Conservation (phyloP, 2,797 vertebrate genomes). For the Avahi laniger region DNA sequence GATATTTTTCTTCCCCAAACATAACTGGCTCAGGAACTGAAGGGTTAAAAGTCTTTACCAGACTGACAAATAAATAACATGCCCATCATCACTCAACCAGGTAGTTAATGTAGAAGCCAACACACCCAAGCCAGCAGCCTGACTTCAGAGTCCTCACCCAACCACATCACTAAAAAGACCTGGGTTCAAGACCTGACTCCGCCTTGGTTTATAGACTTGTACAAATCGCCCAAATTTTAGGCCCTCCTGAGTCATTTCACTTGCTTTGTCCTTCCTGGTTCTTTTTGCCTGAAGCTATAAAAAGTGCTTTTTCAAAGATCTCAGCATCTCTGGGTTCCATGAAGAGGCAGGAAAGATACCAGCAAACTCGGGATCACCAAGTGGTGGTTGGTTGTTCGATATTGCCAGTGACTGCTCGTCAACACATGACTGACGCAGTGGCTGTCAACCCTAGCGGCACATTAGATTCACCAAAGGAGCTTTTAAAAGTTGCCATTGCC, state of each 20-base stretch:
- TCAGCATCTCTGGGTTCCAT: background rate
- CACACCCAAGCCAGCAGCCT: background rate
- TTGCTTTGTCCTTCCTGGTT: background rate
- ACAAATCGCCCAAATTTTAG: background rate
- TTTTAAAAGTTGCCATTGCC: constrained; percentile 6
- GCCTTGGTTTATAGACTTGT: background rate
- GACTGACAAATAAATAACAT: background rate
- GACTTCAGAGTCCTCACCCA: background rate
- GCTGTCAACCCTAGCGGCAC: background rate
- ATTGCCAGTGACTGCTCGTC: background rate
- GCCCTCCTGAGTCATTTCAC: background rate
- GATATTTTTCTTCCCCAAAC: constrained; percentile 3
- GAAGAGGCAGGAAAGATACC: background rate
- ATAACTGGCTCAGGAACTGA: background rate
- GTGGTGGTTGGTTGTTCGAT: background rate
- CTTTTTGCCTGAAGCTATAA: background rate
- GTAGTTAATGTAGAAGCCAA: background rate
- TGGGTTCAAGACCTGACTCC: background rate
- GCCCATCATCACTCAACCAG: background rate
- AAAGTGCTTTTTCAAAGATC: background rate
- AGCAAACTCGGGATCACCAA: background rate
- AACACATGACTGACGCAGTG: background rate
- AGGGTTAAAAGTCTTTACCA: background rate
- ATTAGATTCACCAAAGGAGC: background rate
- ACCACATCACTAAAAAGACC: background rate